phyloP scores from a whole-genome alignment of 64 coral and sea anemone genomes.

The Montipora cactus region DNA sequence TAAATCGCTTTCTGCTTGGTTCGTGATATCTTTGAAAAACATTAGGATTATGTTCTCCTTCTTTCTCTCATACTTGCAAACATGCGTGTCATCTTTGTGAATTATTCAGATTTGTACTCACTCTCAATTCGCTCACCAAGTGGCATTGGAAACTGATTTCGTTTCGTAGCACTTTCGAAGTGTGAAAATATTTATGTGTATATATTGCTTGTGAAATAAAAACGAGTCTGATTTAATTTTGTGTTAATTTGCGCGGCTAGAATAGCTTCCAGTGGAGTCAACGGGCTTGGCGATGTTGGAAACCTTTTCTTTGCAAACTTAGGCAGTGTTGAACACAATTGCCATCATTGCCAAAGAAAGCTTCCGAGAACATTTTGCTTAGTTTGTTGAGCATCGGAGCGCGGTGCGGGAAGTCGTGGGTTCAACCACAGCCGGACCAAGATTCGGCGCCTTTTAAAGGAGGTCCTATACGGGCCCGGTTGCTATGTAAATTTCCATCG shows the following conservation, averaged over 20 bases:
- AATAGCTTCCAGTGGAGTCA: too few relatives aligned
- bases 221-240: not conserved
- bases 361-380: too few relatives aligned
- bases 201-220: slow-evolving; percentile 42
- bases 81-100: not conserved
- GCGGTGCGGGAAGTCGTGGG: too few relatives aligned
- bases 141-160: not conserved
- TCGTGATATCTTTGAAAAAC: not conserved
- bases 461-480: too few relatives aligned
- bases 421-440: too few relatives aligned
- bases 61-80: not conserved
- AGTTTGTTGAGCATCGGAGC: too few relatives aligned
- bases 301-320: too few relatives aligned
- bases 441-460: too few relatives aligned
- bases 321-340: too few relatives aligned
- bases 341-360: too few relatives aligned
- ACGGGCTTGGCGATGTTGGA: too few relatives aligned
- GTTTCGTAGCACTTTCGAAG: not conserved
- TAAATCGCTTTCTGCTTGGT: not conserved
- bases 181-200: slow-evolving; percentile 36
- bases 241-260: not conserved
- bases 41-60: not conserved
- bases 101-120: not conserved
- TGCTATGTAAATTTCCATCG: too few relatives aligned
- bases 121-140: not conserved